Conservation (phyloP, 2,797 vertebrate species). For the Typhlichthys eigenmanni region DNA sequence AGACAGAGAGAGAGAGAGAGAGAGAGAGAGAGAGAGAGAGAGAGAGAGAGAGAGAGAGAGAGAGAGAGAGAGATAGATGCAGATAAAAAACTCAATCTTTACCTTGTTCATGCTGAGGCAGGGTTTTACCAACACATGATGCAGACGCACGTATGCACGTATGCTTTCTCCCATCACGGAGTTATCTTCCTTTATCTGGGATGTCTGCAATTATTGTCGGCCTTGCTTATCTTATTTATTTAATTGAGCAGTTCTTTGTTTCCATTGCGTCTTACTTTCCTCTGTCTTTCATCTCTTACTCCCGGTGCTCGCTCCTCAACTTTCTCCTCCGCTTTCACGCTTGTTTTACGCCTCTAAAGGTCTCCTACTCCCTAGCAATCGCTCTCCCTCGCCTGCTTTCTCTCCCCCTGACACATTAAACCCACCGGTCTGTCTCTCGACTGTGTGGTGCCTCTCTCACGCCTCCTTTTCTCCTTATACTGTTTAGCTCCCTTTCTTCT, state of each 20-base stretch:
- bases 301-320: background rate
- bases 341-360: too few relatives aligned
- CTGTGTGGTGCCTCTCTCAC: too few relatives aligned
- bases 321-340: too few relatives aligned
- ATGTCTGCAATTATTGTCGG: too few relatives aligned
- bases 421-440: too few relatives aligned
- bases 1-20: slow-evolving; percentile 27
- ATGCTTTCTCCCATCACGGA: background rate
- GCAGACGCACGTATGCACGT: slow-evolving; percentile 1
- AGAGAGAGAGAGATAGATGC: slow-evolving; percentile 1
- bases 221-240: too few relatives aligned
- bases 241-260: too few relatives aligned
- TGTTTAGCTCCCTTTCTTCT: too few relatives aligned
- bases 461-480: too few relatives aligned
- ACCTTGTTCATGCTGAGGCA: slow-evolving; percentile 43
- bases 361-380: too few relatives aligned
- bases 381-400: too few relatives aligned
- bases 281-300: background rate
- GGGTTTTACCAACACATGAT: slow-evolving; percentile 10
- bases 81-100: slow-evolving; percentile 46
- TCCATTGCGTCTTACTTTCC: background rate
- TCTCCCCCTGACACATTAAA: too few relatives aligned
- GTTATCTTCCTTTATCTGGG: background rate
- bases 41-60: background rate
- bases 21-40: slow-evolving; percentile 1